Evolutionary conservation across 1,140 invertebrate genomes (phyloP).

Genomic region (Aphidius gifuensis): DNA sequence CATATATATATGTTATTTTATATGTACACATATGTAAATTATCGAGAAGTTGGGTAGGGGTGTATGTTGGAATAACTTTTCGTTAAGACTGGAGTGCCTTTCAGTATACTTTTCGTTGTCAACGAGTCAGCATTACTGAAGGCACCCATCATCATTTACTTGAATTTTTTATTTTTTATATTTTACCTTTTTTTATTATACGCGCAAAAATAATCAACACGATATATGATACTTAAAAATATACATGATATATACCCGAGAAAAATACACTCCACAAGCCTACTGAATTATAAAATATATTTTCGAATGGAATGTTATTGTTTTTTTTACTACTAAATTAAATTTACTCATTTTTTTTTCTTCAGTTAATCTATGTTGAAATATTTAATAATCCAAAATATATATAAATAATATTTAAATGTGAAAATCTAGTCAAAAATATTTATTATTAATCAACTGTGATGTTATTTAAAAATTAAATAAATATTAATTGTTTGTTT

Average conservation of each 20-base stretch:
- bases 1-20: constrained; percentile 4
- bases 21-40: constrained; percentile 2
- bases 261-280: too few relatives aligned
- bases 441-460: background rate
- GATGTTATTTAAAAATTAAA: constrained; percentile 1
- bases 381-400: too few relatives aligned
- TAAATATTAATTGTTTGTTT: background rate
- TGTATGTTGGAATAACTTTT: constrained; percentile 9
- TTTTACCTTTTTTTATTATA: constrained; percentile 1
- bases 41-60: background rate
- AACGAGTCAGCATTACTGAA: constrained; percentile 17
- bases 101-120: constrained; percentile 49
- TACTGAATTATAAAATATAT: too few relatives aligned
- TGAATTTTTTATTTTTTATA: background rate
- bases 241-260: too few relatives aligned
- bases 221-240: too few relatives aligned
- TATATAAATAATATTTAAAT: too few relatives aligned
- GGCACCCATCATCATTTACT: background rate
- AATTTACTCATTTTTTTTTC: too few relatives aligned
- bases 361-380: too few relatives aligned
- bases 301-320: too few relatives aligned
- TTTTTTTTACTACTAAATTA: too few relatives aligned
- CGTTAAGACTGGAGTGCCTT: constrained; percentile 5
- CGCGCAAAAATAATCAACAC: background rate
- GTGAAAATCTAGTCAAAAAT: too few relatives aligned